phyloP scores from a whole-genome alignment of 2,888 invertebrate species.

The Spilarctia lutea region DNA sequence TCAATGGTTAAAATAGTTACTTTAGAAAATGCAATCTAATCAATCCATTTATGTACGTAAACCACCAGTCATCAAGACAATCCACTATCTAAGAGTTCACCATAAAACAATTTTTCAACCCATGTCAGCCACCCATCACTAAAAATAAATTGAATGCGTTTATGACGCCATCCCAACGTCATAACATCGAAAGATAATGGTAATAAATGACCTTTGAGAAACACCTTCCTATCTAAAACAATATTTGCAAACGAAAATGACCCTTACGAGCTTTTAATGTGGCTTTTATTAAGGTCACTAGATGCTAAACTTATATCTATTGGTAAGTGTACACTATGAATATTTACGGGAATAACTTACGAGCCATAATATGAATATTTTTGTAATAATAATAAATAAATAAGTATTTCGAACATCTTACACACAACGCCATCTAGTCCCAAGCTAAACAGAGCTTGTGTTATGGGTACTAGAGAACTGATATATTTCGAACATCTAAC shows the following conservation, averaged over 20 bases:
- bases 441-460: too few species aligned
- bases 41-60: neutral
- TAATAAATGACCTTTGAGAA: constrained; percentile 59
- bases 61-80: constrained; percentile 13
- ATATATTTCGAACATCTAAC: too few species aligned
- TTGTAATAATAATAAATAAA: too few species aligned
- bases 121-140: constrained; percentile 39
- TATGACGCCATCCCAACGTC: constrained; percentile 51
- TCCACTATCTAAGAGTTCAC: constrained; percentile 6
- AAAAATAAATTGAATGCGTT: constrained; percentile 47
- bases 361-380: too few species aligned
- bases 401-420: too few species aligned
- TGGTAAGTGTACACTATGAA: too few species aligned
- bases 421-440: too few species aligned
- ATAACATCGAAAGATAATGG: constrained; percentile 58
- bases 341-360: too few species aligned
- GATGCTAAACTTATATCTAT: too few species aligned
- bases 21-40: neutral
- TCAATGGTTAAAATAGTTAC: neutral
- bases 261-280: neutral
- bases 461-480: too few species aligned
- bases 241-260: constrained; percentile 11
- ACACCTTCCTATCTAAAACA: constrained; percentile 39
- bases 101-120: constrained; percentile 29
- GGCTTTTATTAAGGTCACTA: neutral